Conservation (phyloP, 2,113 vertebrate genomes). For the Struthidea cinerea region DNA sequence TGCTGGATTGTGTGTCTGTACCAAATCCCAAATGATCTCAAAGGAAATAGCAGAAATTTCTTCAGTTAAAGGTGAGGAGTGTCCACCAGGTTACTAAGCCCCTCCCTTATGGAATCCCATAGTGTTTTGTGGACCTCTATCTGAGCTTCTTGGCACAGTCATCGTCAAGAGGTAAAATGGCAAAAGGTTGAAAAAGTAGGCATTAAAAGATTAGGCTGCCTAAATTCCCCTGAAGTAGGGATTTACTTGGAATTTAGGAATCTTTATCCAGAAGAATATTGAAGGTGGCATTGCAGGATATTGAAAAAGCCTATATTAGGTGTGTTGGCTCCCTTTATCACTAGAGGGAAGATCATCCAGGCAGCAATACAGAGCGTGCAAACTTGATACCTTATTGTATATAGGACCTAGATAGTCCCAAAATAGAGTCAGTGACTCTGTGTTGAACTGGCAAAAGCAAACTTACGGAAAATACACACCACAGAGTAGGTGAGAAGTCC, state of each 20-base stretch:
- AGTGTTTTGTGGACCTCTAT: not conserved
- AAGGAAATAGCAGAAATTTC: not conserved
- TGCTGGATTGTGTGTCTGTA: not conserved
- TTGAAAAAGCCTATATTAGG: not conserved
- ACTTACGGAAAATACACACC: not conserved
- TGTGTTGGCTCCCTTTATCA: not conserved
- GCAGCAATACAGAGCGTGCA: not conserved
- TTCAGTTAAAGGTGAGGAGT: not conserved
- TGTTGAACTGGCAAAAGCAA: not conserved
- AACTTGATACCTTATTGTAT: not conserved
- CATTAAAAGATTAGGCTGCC: not conserved
- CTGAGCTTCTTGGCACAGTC: not conserved
- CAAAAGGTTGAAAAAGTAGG: not conserved
- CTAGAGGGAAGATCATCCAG: not conserved
- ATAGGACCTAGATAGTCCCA: not conserved
- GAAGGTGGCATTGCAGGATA: not conserved
- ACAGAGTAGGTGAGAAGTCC: not conserved
- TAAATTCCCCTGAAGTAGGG: not conserved
- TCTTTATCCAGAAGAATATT: not conserved
- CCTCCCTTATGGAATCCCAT: not conserved
- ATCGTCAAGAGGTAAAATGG: not conserved
- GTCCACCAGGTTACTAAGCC: not conserved
- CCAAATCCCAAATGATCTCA: not conserved
- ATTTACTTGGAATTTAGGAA: not conserved
- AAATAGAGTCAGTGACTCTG: not conserved